Evolutionary conservation across 2,113 vertebrate species (phyloP), one percentile per base, ranked within the genome.

Genomic region (Mustela nigripes): DNA sequence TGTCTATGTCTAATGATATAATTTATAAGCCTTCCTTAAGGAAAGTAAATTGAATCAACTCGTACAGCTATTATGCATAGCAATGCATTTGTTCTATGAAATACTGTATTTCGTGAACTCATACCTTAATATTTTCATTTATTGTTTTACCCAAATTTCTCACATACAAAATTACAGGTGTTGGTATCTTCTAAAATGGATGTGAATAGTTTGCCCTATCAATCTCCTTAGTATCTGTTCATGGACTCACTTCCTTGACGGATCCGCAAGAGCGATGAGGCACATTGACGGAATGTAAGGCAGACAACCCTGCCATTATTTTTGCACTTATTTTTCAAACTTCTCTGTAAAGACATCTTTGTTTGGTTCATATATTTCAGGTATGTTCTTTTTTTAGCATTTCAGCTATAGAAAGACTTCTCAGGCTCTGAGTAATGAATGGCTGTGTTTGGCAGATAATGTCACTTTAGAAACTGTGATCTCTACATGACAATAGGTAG

Each of bases 381-480:
- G 62, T 85, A n/a, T 39, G 63, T 79, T 92, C 9, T 76, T 76
- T 76, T 36, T 85, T 90, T 78, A 79, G 65, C 22, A 65, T 92
- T 83, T 94, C 50, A 63, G 80, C 63, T 80, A 58, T 53, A 87
- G 42, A 93, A 95, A 92, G 12, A 89, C 80, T 95, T 90, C 39
- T 26, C 74, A 83, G 65, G 60, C n/a, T 83, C 73, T 87, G 88
- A 79, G 60, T 81, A 96, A 95, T 73, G 86, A 96, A 36, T 33
- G 85, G 45, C 45, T 94, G 39, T 79, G 73, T 62, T 96, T 87
- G 60, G 87, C 53, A 56, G 53, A 56, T 56, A 56, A 56, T 56
- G 53, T 56, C 73, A 91, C 67, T 97, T 97, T 82, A 73, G 73
- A 95, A 95, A 69, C 62, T 95, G 19, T 81, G 90, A 95, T 94